Evolutionary conservation across 2,797 vertebrate species (phyloP), one percentile per base, ranked within the genome.

Genomic region (Mionectes olivaceus): DNA sequence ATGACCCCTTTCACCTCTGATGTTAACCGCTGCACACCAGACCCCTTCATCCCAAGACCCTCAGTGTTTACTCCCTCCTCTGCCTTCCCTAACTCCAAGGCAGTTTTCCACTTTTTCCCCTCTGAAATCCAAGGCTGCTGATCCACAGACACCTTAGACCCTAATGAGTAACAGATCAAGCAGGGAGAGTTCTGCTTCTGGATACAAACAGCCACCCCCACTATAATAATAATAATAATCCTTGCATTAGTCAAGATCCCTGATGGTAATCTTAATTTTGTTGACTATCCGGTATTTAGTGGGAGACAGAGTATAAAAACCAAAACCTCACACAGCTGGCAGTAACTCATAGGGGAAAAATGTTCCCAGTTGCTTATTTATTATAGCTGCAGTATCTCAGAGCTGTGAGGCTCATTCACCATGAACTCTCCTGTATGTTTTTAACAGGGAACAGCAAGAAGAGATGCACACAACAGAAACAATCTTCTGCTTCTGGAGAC

Each of bases 241-340:
- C 71, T 46, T 27, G 78, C 63, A 30, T 80, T 46, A 87, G 83
- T 74, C 90, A 91, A 60, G 84, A 87, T 83, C 63, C 89, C 73
- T 39, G 79, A 89, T 83, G 93, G 88, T 57, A 91, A 96, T 90
- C 87, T 96, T 73, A 44, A 91, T 94, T 92, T 81, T 90, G 94
- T 89, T 93, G 92, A 88, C 77, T 89, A 39, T 85, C 93, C 6
- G 12, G 91, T 83, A 78, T 63, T 88, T 81, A 74, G 63, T 52
- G 55, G 90, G 92, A 96, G 94, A 94, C 71, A 49, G 69, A 93
- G 81, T 14, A 81, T 30, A 84, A 77, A 77, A 87, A 15, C 21
- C 87, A 87, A 87, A 74, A 33, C 35, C 33, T 57, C 30, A 6
- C n/a, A 6, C 57, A 69, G 82, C 94, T 94, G 87, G 70, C 75